phyloP scores from a whole-genome alignment of 2,797 vertebrate genomes.

The Xerus rutilus region DNA sequence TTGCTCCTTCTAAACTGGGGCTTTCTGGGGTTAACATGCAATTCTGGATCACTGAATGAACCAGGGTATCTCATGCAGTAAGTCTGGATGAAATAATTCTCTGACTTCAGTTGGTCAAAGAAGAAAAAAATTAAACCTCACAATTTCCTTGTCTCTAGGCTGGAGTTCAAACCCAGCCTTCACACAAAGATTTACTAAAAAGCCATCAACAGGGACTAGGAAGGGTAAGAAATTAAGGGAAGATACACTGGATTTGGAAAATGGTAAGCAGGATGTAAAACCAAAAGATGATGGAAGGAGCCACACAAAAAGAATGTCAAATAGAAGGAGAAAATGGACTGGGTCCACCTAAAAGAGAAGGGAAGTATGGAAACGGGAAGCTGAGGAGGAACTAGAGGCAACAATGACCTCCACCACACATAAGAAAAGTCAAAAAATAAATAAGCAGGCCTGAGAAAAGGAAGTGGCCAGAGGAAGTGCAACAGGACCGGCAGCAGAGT shows the following conservation, averaged over 20 bases:
- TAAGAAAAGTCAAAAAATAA: conserved; percentile 35
- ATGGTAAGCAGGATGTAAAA: background rate
- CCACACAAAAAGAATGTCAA: background rate
- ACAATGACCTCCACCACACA: background rate
- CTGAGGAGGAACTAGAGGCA: background rate
- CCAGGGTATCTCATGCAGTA: accelerated
- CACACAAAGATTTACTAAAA: background rate
- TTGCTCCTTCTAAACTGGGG: background rate
- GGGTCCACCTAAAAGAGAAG: background rate
- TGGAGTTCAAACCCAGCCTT: background rate
- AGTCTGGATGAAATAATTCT: background rate
- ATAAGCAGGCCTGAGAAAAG: conserved; percentile 43
- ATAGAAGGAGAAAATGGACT: background rate
- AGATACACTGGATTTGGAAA: background rate
- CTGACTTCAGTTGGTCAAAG: background rate
- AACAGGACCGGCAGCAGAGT: too few relatives aligned
- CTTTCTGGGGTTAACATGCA: background rate
- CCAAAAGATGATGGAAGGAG: background rate
- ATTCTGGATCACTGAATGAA: background rate
- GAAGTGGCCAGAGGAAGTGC: conserved; percentile 59
- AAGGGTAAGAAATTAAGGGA: background rate
- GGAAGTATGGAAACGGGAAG: conserved; percentile 73
- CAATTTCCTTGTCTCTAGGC: background rate
- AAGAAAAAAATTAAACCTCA: background rate
- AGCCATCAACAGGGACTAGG: background rate